A percentile compares a stretch with the other conserved stretches of the same genome.
These are phyloP conservation scores for Rhagoletis zephyria DNA, from an alignment of 1,140 invertebrate genomes.

Conservation along the genomic window DNA sequence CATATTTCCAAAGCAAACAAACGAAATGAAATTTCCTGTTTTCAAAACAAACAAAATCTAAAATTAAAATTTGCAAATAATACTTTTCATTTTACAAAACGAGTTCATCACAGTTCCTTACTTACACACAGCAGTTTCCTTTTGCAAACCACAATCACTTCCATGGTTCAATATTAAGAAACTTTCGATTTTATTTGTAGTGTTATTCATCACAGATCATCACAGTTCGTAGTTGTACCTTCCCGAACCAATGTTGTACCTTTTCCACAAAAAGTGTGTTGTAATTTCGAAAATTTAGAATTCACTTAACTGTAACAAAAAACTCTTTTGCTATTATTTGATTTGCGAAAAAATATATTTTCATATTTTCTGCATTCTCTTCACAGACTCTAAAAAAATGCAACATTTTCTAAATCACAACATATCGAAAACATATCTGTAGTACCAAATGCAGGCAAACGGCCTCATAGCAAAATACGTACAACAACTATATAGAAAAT, in stretches of 20 bases:
- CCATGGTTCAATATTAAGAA: neutral
- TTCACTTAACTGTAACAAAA: neutral
- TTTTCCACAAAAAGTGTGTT: conserved; percentile 9
- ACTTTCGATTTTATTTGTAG: conserved; percentile 23
- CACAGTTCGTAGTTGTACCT: conserved; percentile 32
- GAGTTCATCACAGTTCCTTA: conserved; percentile 9
- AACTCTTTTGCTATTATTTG: neutral
- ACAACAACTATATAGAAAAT: conserved; percentile 31
- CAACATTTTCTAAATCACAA: conserved; percentile 73
- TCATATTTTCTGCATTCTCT: conserved; percentile 58
- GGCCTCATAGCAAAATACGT: neutral
- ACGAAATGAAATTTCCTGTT: no score
- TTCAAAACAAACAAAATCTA: no score
- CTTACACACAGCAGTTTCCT: neutral
- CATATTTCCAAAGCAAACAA: no score
- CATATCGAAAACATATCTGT: conserved; percentile 72
- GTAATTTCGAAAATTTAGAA: conserved; percentile 13
- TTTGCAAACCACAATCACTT: neutral
- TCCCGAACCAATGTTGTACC: conserved; percentile 8
- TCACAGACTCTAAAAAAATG: conserved; percentile 71
- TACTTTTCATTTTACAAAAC: neutral
- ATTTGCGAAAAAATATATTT: conserved; percentile 24
- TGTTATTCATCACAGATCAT: neutral
- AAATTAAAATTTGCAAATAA: no score
- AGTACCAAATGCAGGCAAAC: conserved; percentile 62